Evolutionary conservation across 2,797 vertebrate species (phyloP).

Genomic region (Smutsia gigantea): DNA sequence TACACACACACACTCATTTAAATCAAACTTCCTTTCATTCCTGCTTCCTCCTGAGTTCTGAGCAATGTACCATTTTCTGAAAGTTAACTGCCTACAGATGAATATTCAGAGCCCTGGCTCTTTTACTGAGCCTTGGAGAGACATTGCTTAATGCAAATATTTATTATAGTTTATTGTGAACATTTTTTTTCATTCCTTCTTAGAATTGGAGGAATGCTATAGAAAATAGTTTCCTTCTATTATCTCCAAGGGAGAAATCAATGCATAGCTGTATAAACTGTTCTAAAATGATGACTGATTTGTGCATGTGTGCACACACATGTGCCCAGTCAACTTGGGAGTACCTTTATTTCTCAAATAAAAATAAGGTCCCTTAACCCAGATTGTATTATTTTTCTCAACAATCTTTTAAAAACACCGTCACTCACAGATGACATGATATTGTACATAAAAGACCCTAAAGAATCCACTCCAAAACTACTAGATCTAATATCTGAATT

Average conservation of each 20-base stretch:
- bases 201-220: neutral
- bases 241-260: slow-evolving; percentile 14
- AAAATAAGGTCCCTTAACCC: slow-evolving; percentile 53
- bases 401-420: slow-evolving; percentile 32
- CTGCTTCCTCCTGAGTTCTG: slow-evolving; percentile 27
- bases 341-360: slow-evolving; percentile 54
- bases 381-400: slow-evolving; percentile 20
- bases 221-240: neutral
- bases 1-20: neutral
- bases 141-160: neutral
- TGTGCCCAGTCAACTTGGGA: neutral
- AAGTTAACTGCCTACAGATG: slow-evolving; percentile 1
- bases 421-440: too few species aligned
- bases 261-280: neutral
- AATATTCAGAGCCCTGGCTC: neutral
- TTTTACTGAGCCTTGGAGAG: too few species aligned
- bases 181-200: neutral
- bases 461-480: too few species aligned
- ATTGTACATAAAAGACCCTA: too few species aligned
- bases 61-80: slow-evolving; percentile 43
- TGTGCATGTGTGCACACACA: neutral
- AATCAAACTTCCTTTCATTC: slow-evolving; percentile 54
- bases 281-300: neutral
- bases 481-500: too few species aligned
- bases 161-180: slow-evolving; percentile 2